Conservation (phyloP, 2,888 invertebrate species). For the Nemotelus nigrinus region DNA sequence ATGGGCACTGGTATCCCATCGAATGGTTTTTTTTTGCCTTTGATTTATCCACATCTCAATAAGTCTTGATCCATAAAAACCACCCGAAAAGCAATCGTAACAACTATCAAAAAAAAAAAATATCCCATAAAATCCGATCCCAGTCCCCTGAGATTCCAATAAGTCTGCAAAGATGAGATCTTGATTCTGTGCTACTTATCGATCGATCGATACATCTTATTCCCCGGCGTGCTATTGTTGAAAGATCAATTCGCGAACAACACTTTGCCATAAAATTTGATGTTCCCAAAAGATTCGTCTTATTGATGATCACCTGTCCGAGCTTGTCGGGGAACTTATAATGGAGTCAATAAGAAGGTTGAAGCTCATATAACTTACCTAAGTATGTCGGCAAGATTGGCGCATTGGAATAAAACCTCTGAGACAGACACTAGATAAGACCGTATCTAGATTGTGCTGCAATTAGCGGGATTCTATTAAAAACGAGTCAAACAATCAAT, state of each 20-base stretch:
- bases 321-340: too few species aligned
- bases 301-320: conserved; percentile 18
- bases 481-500: too few species aligned
- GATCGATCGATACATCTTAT: conserved; percentile 43
- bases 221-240: conserved; percentile 22
- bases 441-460: too few species aligned
- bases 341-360: too few species aligned
- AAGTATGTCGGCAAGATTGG: too few species aligned
- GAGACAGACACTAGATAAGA: too few species aligned
- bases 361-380: too few species aligned
- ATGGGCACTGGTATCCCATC: neutral
- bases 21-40: conserved; percentile 18
- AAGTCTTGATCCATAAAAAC: neutral
- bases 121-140: too few species aligned
- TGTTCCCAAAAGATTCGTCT: conserved; percentile 8
- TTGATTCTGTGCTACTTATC: conserved; percentile 28
- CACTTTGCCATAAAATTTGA: conserved; percentile 10
- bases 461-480: too few species aligned
- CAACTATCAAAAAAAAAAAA: too few species aligned
- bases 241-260: conserved; percentile 34
- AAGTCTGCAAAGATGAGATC: conserved; percentile 27
- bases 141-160: conserved; percentile 34
- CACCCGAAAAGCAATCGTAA: neutral
- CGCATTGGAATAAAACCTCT: too few species aligned
- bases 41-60: conserved; percentile 24